Base-by-base conservation (phyloP, 1,140 invertebrate genomes). In the Periplaneta americana region DNA sequence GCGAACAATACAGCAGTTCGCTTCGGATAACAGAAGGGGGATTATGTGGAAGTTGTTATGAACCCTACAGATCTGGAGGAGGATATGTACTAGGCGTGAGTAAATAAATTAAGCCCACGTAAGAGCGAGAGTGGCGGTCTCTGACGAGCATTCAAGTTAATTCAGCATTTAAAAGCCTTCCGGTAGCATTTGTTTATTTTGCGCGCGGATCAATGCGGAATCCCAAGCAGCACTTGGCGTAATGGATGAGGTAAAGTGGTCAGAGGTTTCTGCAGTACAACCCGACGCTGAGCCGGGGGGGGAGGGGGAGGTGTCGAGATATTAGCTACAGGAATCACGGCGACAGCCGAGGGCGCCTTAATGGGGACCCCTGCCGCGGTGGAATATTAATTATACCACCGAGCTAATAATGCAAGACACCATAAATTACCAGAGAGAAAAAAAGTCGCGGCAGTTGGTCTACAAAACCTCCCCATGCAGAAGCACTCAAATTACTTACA, bases 341-440 rank as follows among this genome's bases (percentile, higher is more conserved):
- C 76, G 76, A 78, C 76, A 78, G 76, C 13, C 34, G 17, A 17
- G 75, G 22, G 34, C 28, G 76, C 76, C 76, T 78, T 78, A 78
- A 78, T 78, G 34, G 76, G 35, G 76, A 34, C 34, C 76, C 76
- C 34, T 39, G 35, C 34, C 28, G 34, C 76, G 17, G 35, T n/a
- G 22, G 33, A 76, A 28, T 78, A 78, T 78, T 78, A 78, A 78
- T 78, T 78, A 78, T 36, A 36, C 18, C 33, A 31, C 35, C 76
- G 13, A 39, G 35, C 76, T 78, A 78, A 78, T 78, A 78, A 78
- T 36, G 34, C 76, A 28, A 78, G 36, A 78, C 34, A 28, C 76
- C 76, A 36, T 78, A 78, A 78, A 78, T 78, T 78, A 78, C 76
- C 1, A n/a, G 48, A 1, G 28, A n/a, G 10, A 66, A 66, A 57